phyloP scores from a whole-genome alignment of 2,888 invertebrate species.

The Coelinius sp. region DNA sequence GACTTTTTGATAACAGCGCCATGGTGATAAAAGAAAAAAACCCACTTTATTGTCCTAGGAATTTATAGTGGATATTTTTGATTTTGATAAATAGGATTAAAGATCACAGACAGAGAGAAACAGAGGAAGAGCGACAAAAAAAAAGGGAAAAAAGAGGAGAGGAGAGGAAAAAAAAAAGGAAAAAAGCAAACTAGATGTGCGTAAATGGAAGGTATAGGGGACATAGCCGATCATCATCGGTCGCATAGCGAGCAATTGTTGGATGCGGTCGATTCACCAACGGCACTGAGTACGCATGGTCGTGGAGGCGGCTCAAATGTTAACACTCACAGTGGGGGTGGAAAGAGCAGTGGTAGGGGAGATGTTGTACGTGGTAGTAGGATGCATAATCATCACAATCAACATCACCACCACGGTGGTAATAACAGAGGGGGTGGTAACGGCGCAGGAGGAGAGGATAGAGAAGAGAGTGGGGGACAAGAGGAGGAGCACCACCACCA shows the following conservation, averaged over 20 bases:
- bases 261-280: conserved; percentile 72
- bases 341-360: conserved; percentile 50
- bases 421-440: conserved; percentile 46
- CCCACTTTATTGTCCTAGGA: not conserved
- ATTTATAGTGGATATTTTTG: not conserved
- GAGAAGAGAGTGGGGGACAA: conserved; percentile 55
- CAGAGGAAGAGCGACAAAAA: not conserved
- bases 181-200: conserved; percentile 66
- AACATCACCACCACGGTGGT: conserved; percentile 37
- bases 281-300: conserved; percentile 69
- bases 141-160: conserved; percentile 10
- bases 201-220: conserved; percentile 71
- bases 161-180: not conserved
- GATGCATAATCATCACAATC: conserved; percentile 50
- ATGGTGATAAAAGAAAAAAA: not conserved
- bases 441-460: conserved; percentile 43
- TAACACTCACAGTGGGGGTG: conserved; percentile 48
- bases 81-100: not conserved
- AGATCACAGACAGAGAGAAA: not conserved
- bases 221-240: conserved; percentile 71
- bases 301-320: conserved; percentile 66
- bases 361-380: conserved; percentile 36
- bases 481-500: not conserved
- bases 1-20: conserved; percentile 17
- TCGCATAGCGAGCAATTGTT: conserved; percentile 70